Conservation (phyloP, 2,113 vertebrate species). For the Scomber colias region DNA sequence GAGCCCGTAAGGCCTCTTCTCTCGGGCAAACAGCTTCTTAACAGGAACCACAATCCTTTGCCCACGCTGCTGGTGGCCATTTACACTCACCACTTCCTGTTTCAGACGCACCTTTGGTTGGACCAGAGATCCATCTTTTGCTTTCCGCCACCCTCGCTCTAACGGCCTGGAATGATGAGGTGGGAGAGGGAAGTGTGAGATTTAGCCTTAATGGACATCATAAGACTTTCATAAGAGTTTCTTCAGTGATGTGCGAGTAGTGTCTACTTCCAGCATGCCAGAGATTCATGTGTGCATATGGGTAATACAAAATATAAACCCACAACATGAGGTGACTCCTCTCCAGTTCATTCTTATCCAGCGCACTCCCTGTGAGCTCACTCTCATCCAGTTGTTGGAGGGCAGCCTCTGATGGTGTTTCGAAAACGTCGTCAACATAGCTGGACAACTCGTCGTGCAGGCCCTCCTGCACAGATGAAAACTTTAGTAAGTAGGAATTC, state of each 20-base stretch:
- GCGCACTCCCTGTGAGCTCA: conserved; percentile 90
- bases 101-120: conserved; percentile 93
- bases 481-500: not conserved
- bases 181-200: not conserved
- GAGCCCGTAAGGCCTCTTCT: conserved; percentile 95
- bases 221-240: not conserved
- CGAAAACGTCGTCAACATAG: conserved; percentile 94
- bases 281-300: not conserved
- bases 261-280: not conserved
- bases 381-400: conserved; percentile 85
- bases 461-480: conserved; percentile 86
- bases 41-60: conserved; percentile 93
- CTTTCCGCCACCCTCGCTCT: conserved; percentile 96
- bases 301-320: conserved; percentile 67
- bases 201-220: not conserved
- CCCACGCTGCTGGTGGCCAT: conserved; percentile 86
- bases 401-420: conserved; percentile 92
- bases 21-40: conserved; percentile 93
- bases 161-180: conserved; percentile 85
- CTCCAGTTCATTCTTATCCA: conserved; percentile 92
- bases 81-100: conserved; percentile 93
- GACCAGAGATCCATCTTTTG: conserved; percentile 85
- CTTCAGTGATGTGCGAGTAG: no score
- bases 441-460: conserved; percentile 93
- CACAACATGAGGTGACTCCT: conserved; percentile 95